Evolutionary conservation across 2,888 invertebrate species (phyloP).

Genomic region (Andrena minutula): DNA sequence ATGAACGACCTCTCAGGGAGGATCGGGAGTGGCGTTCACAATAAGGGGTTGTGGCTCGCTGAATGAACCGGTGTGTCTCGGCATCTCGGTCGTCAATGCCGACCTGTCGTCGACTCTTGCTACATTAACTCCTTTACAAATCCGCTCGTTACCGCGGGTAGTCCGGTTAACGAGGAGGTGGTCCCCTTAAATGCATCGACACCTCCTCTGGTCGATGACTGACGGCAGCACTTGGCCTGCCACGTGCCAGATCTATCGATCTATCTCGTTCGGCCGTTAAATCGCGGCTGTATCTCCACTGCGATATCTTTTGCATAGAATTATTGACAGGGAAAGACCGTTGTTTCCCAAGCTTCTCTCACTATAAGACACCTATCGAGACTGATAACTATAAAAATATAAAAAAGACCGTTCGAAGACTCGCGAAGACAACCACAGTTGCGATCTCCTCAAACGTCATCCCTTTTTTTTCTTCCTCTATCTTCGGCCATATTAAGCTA

Average conservation of each 20-base stretch:
- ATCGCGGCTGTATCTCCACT: background rate
- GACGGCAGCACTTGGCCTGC: slow-evolving; percentile 27
- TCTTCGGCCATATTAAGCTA: slow-evolving; percentile 25
- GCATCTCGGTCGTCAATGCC: slow-evolving; percentile 76
- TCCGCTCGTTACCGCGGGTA: slow-evolving; percentile 69
- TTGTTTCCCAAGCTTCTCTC: no score
- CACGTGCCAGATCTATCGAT: slow-evolving; percentile 34
- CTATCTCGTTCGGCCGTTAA: slow-evolving; percentile 17
- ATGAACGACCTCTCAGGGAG: slow-evolving; percentile 44
- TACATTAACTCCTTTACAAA: slow-evolving; percentile 79
- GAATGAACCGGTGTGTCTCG: slow-evolving; percentile 77
- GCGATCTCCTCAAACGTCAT: slow-evolving; percentile 67
- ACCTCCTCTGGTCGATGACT: slow-evolving; percentile 57
- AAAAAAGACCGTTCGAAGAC: no score
- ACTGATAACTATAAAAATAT: no score
- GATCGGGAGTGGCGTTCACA: slow-evolving; percentile 62
- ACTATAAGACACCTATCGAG: no score
- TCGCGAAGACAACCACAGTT: background rate
- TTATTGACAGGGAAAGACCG: background rate
- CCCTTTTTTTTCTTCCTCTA: slow-evolving; percentile 41
- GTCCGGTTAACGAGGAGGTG: slow-evolving; percentile 64
- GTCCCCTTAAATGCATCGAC: slow-evolving; percentile 74
- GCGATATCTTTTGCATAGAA: background rate
- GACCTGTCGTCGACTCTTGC: slow-evolving; percentile 78
- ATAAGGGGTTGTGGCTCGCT: slow-evolving; percentile 75